Evolutionary conservation across 92 coral and sea anemone genomes (phyloP).

Genomic region (Pocillopora meandrina): DNA sequence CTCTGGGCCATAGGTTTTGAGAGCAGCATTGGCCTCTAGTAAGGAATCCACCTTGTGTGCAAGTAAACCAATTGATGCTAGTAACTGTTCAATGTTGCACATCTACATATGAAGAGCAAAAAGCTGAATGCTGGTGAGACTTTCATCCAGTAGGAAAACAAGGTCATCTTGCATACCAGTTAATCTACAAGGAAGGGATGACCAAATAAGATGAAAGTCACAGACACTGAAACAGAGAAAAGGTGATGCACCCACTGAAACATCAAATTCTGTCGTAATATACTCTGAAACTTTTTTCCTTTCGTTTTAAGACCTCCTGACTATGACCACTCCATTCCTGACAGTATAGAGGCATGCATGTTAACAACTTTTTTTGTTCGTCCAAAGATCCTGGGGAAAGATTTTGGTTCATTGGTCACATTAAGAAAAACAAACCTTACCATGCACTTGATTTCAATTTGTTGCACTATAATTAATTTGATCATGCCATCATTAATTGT

Average conservation of each 20-base stretch:
- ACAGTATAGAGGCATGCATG: neutral
- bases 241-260: neutral
- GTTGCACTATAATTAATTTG: neutral
- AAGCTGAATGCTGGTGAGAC: conserved; percentile 42
- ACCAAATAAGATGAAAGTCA: neutral
- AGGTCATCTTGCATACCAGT: conserved; percentile 58
- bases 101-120: conserved; percentile 49
- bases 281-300: neutral
- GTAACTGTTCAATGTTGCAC: conserved; percentile 54
- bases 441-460: neutral
- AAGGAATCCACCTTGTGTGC: conserved; percentile 48
- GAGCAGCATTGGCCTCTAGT: conserved; percentile 27
- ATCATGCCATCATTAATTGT: neutral
- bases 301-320: neutral
- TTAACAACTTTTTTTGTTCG: neutral
- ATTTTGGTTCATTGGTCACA: neutral
- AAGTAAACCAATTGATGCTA: conserved; percentile 41
- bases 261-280: neutral
- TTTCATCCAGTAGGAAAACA: conserved; percentile 49
- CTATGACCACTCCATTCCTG: neutral
- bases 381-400: neutral
- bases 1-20: conserved; percentile 44
- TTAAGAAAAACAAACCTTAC: neutral
- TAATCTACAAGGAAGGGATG: conserved; percentile 19
- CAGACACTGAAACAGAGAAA: neutral